Evolutionary conservation across 2,797 vertebrate species (phyloP).

Genomic region (Enteromius treurensis): DNA sequence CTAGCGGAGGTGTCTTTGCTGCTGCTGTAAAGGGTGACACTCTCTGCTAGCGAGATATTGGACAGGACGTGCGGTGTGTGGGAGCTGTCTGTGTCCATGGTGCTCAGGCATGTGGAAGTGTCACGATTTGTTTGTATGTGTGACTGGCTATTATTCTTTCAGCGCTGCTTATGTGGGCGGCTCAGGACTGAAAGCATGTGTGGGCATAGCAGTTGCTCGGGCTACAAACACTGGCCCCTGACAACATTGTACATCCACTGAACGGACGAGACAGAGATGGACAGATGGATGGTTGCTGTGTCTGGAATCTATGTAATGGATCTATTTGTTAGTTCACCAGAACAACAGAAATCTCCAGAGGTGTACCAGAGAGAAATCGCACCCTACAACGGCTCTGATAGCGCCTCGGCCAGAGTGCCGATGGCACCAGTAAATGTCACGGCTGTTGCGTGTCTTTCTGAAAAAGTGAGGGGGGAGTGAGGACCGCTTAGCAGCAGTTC

Average conservation of each 20-base stretch:
- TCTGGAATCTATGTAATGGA: constrained; percentile 41
- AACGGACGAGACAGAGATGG: constrained; percentile 37
- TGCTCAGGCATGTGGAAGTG: constrained; percentile 55
- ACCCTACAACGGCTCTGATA: constrained; percentile 28
- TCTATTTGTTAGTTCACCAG: constrained; percentile 31
- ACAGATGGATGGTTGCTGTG: constrained; percentile 22
- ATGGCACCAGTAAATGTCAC: constrained; percentile 51
- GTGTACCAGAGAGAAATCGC: constrained; percentile 9
- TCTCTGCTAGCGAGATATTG: constrained; percentile 55
- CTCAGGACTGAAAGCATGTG: constrained; percentile 51
- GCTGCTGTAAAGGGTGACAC: constrained; percentile 27
- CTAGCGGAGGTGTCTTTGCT: not conserved
- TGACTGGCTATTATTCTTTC: constrained; percentile 51
- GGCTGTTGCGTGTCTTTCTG: constrained; percentile 15
- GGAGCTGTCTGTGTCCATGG: constrained; percentile 59
- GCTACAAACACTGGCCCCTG: constrained; percentile 44
- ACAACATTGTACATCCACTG: constrained; percentile 47
- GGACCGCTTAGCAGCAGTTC: constrained; percentile 5
- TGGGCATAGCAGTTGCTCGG: constrained; percentile 48
- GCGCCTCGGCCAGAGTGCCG: constrained; percentile 64
- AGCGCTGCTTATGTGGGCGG: constrained; percentile 43
- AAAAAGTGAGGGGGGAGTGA: constrained; percentile 29
- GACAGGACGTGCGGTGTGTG: constrained; percentile 59
- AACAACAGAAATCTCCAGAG: constrained; percentile 10
- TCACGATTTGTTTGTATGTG: constrained; percentile 52